Base-by-base conservation (phyloP, 1,140 invertebrate species). In the Neomicropteryx cornuta region DNA sequence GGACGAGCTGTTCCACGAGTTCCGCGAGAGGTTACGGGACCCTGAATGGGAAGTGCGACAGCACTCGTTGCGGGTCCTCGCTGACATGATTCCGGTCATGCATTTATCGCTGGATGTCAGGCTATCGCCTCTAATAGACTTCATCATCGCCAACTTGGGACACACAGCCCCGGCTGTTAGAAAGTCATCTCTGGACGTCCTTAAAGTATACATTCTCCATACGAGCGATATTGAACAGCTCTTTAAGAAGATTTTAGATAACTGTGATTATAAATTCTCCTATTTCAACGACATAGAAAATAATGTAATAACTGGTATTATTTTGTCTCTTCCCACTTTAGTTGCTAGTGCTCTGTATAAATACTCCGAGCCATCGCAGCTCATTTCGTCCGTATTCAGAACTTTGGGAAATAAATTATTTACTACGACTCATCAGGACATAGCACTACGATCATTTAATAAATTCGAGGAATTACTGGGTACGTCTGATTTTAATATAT, bases 1-100 rank as follows among this genome's bases (percentile, higher is more conserved):
- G 1, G 56, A 60, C 28, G 60, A 70, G 31, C 71, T 83, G 30
- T 85, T 83, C 49, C 49, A 68, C 8, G 80, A 81, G 39, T 75
- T 87, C 46, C 67, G 73, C 17, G 74, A 77, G 31, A 69, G 83
- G 23, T 64, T 87, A n/a, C 70, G 72, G 23, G 78, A 84, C 58
- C 81, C 81, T 0, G 83, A 87, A 58, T 82, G 81, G 76, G 80
- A 85, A 56, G 82, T 87, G 13, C 70, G 84, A 3, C 77, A 85
- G 30, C 82, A 87, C 52, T 82, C 82, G 14, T 57, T 86, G 1
- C 60, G 82, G 35, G 82, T 87, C 4, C 66, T 87, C 3, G 72
- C 76, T 6, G 83, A 87, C 55, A 64, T 86, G 16, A 58, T 87
- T 5, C 79, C 83, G 1, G 74, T 81, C 13, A 66, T 83, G 37